Evolutionary conservation across 2,797 vertebrate genomes (phyloP).

Genomic region (Propithecus deckenii): DNA sequence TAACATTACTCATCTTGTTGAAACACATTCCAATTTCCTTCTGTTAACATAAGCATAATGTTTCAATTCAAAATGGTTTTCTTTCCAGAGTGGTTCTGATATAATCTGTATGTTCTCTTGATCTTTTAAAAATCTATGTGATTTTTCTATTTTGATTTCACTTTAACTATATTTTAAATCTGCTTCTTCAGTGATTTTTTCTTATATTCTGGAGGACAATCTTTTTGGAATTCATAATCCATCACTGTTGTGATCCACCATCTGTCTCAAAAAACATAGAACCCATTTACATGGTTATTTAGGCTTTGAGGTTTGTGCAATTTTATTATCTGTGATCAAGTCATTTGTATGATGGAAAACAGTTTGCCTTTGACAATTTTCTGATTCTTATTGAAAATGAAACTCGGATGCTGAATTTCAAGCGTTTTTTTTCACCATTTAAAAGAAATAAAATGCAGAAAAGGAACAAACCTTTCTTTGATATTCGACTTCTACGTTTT

Average conservation of each 20-base stretch:
- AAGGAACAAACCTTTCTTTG: slow-evolving; percentile 23
- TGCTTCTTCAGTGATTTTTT: slow-evolving; percentile 67
- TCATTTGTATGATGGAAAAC: slow-evolving; percentile 68
- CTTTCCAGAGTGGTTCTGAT: slow-evolving; percentile 40
- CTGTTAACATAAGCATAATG: slow-evolving; percentile 32
- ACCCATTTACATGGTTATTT: slow-evolving; percentile 79
- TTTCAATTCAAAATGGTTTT: slow-evolving; percentile 47
- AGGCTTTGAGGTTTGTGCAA: slow-evolving; percentile 71
- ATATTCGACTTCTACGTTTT: slow-evolving; percentile 45
- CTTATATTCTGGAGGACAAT: slow-evolving; percentile 64
- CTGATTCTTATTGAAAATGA: slow-evolving; percentile 75
- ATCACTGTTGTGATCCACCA: slow-evolving; percentile 66
- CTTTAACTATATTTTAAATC: slow-evolving; percentile 66
- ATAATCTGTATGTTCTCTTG: slow-evolving; percentile 37
- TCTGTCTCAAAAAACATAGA: slow-evolving; percentile 78
- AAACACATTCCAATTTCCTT: slow-evolving; percentile 33
- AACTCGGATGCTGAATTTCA: slow-evolving; percentile 70
- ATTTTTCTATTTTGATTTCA: slow-evolving; percentile 56
- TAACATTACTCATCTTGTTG: slow-evolving; percentile 7
- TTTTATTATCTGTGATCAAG: slow-evolving; percentile 78
- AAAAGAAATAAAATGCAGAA: slow-evolving; percentile 53
- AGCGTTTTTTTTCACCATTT: slow-evolving; percentile 62
- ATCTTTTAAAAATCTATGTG: slow-evolving; percentile 62
- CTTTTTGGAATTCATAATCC: slow-evolving; percentile 73
- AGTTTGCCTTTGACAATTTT: slow-evolving; percentile 78